These are phyloP conservation scores for Cossypha niveicapilla DNA, from an alignment of 2,797 vertebrate species.

Conservation along the genomic window DNA sequence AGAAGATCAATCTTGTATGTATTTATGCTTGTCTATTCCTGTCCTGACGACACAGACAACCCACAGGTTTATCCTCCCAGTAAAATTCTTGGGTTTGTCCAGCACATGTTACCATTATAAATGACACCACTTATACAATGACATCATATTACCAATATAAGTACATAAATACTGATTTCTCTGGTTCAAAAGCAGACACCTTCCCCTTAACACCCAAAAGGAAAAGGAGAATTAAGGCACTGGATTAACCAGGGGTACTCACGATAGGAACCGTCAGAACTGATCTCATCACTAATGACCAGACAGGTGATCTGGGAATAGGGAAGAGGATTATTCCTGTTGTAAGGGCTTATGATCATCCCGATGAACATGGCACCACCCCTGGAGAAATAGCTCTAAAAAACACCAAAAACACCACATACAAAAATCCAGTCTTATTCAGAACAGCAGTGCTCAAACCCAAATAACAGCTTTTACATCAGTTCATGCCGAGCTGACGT, in stretches of 20 bases:
- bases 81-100: neutral
- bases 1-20: neutral
- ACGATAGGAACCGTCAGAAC: conserved; percentile 84
- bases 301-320: conserved; percentile 94
- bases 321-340: conserved; percentile 88
- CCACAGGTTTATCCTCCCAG: neutral
- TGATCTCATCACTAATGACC: conserved; percentile 87
- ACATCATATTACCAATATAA: neutral
- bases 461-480: accelerated
- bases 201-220: neutral
- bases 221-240: neutral
- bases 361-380: conserved; percentile 96
- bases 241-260: conserved; percentile 48
- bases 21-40: neutral
- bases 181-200: neutral
- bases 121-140: neutral
- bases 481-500: accelerated
- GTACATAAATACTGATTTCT: neutral
- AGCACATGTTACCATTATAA: neutral
- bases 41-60: neutral
- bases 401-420: neutral
- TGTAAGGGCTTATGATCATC: conserved; percentile 97
- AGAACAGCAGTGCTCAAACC: neutral
- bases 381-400: conserved; percentile 94
- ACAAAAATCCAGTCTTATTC: neutral